Conservation (phyloP, 2,888 invertebrate species). For the Trichacis sp. region DNA sequence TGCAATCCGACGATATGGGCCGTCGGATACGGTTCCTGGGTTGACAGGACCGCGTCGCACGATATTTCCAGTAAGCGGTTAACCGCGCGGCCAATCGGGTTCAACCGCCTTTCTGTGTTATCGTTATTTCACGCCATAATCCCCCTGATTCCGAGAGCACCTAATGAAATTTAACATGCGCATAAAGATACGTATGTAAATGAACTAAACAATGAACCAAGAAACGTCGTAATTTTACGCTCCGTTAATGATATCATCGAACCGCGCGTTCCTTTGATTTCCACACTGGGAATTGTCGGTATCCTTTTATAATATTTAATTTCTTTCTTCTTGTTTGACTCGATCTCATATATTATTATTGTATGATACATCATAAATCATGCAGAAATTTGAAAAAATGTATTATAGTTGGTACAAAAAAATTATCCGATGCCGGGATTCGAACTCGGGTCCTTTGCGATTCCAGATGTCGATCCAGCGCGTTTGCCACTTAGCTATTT, state of each 20-base stretch:
- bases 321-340: too few species aligned
- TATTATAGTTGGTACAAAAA: too few species aligned
- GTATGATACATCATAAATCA: too few species aligned
- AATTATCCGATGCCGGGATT: too few species aligned
- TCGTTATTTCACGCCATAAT: conserved; percentile 28
- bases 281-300: too few species aligned
- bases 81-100: conserved; percentile 35
- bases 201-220: conserved; percentile 30
- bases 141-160: conserved; percentile 21
- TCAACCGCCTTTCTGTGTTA: conserved; percentile 36
- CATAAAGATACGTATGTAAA: conserved; percentile 35
- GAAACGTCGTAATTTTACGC: conserved; percentile 25
- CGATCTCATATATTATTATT: too few species aligned
- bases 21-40: conserved; percentile 22
- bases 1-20: conserved; percentile 25
- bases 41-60: conserved; percentile 27
- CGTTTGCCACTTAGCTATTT: too few species aligned
- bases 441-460: too few species aligned
- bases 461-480: too few species aligned
- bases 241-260: conserved; percentile 1
- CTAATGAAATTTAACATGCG: conserved; percentile 38
- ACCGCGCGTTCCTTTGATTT: neutral
- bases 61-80: conserved; percentile 32
- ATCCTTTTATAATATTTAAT: too few species aligned
- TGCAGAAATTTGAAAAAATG: too few species aligned